Conservation (phyloP, 2,113 vertebrate species). For the Megaceryle torquata region DNA sequence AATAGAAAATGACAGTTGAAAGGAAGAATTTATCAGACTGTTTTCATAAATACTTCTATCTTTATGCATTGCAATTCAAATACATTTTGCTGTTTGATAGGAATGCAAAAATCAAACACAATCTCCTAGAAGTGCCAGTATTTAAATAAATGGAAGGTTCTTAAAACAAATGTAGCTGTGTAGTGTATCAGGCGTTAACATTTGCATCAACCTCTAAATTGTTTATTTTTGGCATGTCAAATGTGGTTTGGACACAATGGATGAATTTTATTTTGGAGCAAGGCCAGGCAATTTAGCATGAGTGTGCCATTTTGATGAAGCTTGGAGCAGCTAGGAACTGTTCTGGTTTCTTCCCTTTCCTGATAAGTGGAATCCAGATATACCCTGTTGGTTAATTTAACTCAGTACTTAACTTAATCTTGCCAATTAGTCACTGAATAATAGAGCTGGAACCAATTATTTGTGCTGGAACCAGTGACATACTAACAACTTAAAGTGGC, state of each 20-base stretch:
- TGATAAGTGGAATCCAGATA: not conserved
- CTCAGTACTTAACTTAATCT: not conserved
- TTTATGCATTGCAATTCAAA: not conserved
- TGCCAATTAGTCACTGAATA: not conserved
- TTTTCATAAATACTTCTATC: not conserved
- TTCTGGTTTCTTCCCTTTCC: not conserved
- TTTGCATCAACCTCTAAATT: not conserved
- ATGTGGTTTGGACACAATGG: not conserved
- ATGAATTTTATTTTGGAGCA: not conserved
- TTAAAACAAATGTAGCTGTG: not conserved
- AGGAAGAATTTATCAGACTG: not conserved
- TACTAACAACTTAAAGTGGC: not conserved
- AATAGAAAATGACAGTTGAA: not conserved
- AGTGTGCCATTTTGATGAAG: not conserved
- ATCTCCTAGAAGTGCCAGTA: not conserved
- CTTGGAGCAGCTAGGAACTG: not conserved
- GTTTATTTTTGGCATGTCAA: not conserved
- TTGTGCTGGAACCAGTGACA: not conserved
- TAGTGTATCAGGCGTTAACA: not conserved
- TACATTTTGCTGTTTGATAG: not conserved
- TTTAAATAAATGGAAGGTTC: not conserved
- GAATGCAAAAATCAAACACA: not conserved
- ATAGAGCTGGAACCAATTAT: not conserved
- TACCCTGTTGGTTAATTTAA: not conserved
- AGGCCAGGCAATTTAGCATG: not conserved